These are phyloP conservation scores for Drosophila bocki DNA, from an alignment of 1,140 invertebrate genomes.

Conservation along the genomic window DNA sequence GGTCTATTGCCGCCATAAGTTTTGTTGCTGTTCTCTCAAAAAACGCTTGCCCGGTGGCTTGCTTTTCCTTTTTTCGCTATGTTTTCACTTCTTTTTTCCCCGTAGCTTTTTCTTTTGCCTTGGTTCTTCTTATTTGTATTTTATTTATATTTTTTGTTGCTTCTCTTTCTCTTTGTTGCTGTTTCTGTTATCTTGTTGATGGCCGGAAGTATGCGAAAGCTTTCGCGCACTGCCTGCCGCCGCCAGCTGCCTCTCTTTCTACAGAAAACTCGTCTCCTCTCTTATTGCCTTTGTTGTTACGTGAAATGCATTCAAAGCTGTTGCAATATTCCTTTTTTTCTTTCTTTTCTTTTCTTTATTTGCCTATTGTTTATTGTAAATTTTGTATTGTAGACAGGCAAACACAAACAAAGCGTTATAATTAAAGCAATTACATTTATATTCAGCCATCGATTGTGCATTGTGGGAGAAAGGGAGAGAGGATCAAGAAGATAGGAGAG, in stretches of 20 bases:
- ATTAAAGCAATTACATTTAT: conserved; percentile 36
- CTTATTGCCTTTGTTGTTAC: conserved; percentile 42
- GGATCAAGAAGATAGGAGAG: not conserved
- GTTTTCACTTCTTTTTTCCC: not conserved
- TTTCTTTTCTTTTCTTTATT: not conserved
- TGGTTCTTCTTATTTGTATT: conserved; percentile 11
- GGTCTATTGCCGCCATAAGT: conserved; percentile 38
- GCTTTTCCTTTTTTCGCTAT: conserved; percentile 16
- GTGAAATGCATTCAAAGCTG: conserved; percentile 66
- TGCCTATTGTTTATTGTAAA: conserved; percentile 45
- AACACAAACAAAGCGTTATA: conserved; percentile 22
- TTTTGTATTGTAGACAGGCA: conserved; percentile 11
- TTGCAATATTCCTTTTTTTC: conserved; percentile 11
- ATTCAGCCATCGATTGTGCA: not conserved
- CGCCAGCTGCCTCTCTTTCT: conserved; percentile 1
- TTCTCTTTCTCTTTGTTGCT: conserved; percentile 18
- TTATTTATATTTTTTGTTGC: conserved; percentile 24
- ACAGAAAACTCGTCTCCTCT: conserved; percentile 6
- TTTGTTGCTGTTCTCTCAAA: conserved; percentile 57
- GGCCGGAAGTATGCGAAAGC: conserved; percentile 52
- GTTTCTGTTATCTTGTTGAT: conserved; percentile 51
- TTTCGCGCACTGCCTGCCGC: conserved; percentile 11
- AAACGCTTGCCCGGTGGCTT: conserved; percentile 48
- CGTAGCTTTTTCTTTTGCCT: conserved; percentile 22
- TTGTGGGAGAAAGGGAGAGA: not conserved